Percentiles rank a stretch among this genome's conserved stretches.
Conservation (phyloP, 2,797 vertebrate species). For the Orientallactaga sibirica region DNA sequence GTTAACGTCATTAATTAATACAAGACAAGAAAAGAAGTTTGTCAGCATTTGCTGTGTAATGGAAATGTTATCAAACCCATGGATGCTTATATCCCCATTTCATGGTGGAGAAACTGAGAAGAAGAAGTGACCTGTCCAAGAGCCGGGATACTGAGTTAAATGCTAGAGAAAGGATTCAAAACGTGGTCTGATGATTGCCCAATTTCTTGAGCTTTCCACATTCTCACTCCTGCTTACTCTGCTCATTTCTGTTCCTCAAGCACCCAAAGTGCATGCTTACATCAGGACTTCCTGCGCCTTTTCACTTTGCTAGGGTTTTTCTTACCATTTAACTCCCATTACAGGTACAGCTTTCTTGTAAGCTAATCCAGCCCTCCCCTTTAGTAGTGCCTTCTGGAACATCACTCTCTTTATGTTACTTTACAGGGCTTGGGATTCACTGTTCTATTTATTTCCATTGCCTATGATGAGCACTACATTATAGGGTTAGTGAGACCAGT, state of each 20-base stretch:
- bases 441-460: not conserved
- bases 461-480: too few species aligned
- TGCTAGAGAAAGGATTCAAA: not conserved
- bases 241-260: not conserved
- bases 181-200: not conserved
- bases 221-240: not conserved
- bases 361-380: not conserved
- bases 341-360: not conserved
- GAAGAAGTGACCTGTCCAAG: not conserved
- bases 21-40: not conserved
- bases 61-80: not conserved
- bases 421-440: not conserved
- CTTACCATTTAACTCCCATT: not conserved
- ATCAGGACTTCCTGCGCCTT: not conserved
- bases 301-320: not conserved
- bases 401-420: not conserved
- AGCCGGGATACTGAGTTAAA: not conserved
- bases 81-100: too few species aligned
- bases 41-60: not conserved
- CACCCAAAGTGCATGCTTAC: not conserved
- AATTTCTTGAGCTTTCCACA: not conserved
- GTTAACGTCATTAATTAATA: not conserved
- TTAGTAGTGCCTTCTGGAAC: not conserved
- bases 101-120: constrained; percentile 30
- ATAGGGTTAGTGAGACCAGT: not conserved